Percentiles rank a stretch among this genome's conserved stretches.
Conservation (phyloP, 2,888 invertebrate genomes). For the Tanypteryx hageni region DNA sequence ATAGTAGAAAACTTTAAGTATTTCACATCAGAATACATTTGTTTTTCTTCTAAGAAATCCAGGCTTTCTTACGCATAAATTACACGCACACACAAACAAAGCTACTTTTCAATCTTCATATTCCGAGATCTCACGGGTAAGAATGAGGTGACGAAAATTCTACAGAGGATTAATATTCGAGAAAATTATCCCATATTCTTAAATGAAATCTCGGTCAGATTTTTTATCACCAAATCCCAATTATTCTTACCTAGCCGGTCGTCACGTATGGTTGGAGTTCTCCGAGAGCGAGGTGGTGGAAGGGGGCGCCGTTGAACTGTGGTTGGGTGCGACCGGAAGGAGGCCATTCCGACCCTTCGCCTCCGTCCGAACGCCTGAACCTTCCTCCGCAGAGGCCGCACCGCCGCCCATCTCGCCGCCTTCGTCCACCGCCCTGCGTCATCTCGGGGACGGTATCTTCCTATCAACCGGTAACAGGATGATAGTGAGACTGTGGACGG, state of each 20-base stretch:
- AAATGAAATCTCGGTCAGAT: background rate
- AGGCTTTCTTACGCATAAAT: too few relatives aligned
- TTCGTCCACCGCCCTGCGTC: constrained; percentile 72
- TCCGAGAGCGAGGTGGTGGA: constrained; percentile 79
- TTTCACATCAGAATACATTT: too few relatives aligned
- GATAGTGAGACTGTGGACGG: constrained; percentile 81
- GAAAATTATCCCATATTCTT: too few relatives aligned
- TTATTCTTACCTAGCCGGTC: constrained; percentile 76
- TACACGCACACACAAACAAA: too few relatives aligned
- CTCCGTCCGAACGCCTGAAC: background rate
- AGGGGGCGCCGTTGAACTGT: constrained; percentile 56
- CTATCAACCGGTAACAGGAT: constrained; percentile 81
- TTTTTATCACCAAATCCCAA: constrained; percentile 3
- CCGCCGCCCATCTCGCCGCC: background rate
- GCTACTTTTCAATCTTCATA: too few relatives aligned
- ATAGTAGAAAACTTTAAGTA: too few relatives aligned
- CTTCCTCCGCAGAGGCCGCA: background rate
- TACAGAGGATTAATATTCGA: too few relatives aligned
- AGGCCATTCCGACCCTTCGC: constrained; percentile 35
- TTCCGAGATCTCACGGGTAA: too few relatives aligned
- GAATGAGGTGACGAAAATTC: too few relatives aligned
- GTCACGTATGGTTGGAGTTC: constrained; percentile 85
- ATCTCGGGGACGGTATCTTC: constrained; percentile 83
- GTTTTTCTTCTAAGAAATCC: too few relatives aligned
- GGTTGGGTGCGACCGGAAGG: constrained; percentile 50